Conservation (phyloP, 2,888 invertebrate species). For the Orthosia incerta region DNA sequence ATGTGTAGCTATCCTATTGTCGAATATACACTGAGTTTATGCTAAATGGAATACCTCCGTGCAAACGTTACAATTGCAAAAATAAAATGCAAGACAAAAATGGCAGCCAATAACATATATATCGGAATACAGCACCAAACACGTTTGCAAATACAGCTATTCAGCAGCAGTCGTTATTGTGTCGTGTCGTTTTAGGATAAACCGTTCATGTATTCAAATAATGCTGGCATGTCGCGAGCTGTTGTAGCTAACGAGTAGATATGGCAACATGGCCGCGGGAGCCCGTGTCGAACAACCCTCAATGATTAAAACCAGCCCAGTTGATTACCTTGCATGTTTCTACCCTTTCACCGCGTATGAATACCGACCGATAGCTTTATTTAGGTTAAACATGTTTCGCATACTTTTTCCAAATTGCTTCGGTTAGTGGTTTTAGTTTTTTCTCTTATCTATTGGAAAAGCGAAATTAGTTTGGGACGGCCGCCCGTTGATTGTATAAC, state of each 20-base stretch:
- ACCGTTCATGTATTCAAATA: constrained; percentile 66
- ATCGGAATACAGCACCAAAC: constrained; percentile 20
- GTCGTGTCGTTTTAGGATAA: constrained; percentile 60
- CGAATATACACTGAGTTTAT: neutral
- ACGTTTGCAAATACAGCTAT: constrained; percentile 29
- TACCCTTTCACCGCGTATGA: constrained; percentile 74
- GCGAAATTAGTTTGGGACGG: neutral
- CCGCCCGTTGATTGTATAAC: neutral
- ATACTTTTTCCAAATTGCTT: constrained; percentile 57
- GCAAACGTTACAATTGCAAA: constrained; percentile 1
- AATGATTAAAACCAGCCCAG: constrained; percentile 84
- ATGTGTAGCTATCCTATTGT: neutral
- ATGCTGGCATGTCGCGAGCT: constrained; percentile 60
- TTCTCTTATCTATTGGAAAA: constrained; percentile 3
- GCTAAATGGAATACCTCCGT: neutral
- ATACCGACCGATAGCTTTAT: constrained; percentile 77
- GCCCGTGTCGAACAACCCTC: constrained; percentile 72
- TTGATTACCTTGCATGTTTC: constrained; percentile 85
- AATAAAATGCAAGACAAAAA: constrained; percentile 25
- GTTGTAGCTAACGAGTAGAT: constrained; percentile 61
- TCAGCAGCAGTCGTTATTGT: constrained; percentile 50
- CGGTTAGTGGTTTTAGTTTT: constrained; percentile 26
- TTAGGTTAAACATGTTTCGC: constrained; percentile 63
- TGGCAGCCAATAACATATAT: constrained; percentile 10
- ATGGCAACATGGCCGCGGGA: constrained; percentile 55